Evolutionary conservation across 1,140 invertebrate genomes (phyloP).

Genomic region (Neotoxoptera formosana): DNA sequence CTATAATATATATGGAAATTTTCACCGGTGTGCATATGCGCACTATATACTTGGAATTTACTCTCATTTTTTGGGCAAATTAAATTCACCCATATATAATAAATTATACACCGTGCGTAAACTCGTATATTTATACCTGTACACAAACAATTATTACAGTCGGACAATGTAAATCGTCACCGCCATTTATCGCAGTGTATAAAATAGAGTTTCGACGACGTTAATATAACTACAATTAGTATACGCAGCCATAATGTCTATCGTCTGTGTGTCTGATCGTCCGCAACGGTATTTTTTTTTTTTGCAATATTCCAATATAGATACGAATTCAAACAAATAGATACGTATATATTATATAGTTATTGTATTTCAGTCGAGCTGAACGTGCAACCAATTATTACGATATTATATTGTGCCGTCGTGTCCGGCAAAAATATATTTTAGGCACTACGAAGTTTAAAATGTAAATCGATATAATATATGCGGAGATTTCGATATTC

Average conservation of each 20-base stretch:
- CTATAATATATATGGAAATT: slow-evolving; percentile 4
- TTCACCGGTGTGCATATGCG: background rate
- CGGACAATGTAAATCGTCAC: background rate
- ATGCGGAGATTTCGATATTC: background rate
- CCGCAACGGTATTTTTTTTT: background rate
- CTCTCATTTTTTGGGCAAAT: background rate
- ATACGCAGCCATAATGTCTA: background rate
- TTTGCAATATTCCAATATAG: background rate
- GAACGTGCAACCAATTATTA: background rate
- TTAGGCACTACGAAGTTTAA: background rate
- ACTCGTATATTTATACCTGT: background rate
- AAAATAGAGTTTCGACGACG: background rate
- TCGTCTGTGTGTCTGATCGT: background rate
- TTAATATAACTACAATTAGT: background rate
- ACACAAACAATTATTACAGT: background rate
- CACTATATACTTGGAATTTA: slow-evolving; percentile 2
- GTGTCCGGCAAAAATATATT: background rate
- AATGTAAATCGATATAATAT: background rate
- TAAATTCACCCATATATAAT: background rate
- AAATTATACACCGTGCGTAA: background rate
- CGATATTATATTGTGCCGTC: no score
- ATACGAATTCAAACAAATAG: background rate
- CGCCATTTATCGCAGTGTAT: background rate
- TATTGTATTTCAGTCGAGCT: background rate
- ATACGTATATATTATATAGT: background rate